Base-by-base conservation (phyloP, 2,888 invertebrate genomes). In the Poecilobothrus nobilitatus region DNA sequence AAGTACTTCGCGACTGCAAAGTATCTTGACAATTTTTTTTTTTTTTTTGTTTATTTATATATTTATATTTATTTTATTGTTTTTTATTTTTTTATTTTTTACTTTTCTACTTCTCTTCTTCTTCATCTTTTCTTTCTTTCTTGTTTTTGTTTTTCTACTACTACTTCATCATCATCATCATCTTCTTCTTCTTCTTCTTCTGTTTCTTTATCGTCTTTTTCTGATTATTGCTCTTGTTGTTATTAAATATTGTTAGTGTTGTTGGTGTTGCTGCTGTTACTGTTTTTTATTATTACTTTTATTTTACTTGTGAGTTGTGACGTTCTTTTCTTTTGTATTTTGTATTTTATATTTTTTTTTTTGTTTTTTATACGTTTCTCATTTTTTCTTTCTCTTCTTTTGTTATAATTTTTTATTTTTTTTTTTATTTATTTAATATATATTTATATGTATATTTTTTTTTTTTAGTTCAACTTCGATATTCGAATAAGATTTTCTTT, bases 1-100 rank as follows among this genome's bases (percentile, higher is more conserved):
- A 53, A n/a, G 53, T 53, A 53, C 53, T 53, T n/a, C 18, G 53
- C 53, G 53, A 53, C 53, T 53, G 53, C n/a, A 53, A 18, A 53
- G 53, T 53, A 53, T 53, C 53, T 53, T 53, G 53, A 53, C 53
- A 18, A 15, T 53, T 53, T 53, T 53, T 53, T 44, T 44, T 44
- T 34, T 44, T 44, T 44, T 53, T 53, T 18, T 53, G 53, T 15
- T 44, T 44, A n/a, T n/a, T n/a, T n/a, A n/a, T n/a, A n/a, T n/a
- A n/a, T n/a, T n/a, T n/a, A n/a, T n/a, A n/a, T n/a, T 37, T 37
- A 6, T 37, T 37, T 8, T 37, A 15, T 53, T 53, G 7, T 53
- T 53, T 44, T 44, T 44, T 34, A 10, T 44, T 44, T 53, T 53
- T 18, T 53, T 8, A 27, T 27, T 27, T 27, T 4, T 41, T 41